Evolutionary conservation across 2,888 invertebrate species (phyloP), one percentile per base, ranked within the genome.

Genomic region (Tiliacea citrago): DNA sequence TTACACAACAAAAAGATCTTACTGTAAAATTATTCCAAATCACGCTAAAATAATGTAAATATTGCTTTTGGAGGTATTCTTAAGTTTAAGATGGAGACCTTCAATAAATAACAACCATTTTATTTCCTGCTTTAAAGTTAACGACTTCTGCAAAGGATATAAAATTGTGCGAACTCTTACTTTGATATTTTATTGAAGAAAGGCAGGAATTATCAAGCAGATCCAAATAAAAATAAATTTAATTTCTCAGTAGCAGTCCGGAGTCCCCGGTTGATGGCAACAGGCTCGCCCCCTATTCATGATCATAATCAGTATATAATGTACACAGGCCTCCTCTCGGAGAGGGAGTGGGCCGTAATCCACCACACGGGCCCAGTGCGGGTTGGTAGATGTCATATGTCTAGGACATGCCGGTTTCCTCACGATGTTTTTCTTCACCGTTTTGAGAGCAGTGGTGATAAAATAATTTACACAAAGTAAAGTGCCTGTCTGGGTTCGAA

Each of bases 41-140:
- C 61, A 66, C 12, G 42, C 71, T 62, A 75, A 82, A 70, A 57
- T 58, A 75, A 60, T 69, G 68, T 24, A 70, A 83, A 79, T 75
- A 71, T 73, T 73, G 63, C 68, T 65, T 85, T 75, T 70, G 55
- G 68, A 68, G 62, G 24, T 70, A 42, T 69, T 75, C 53, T 68
- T 53, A 47, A 69, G 70, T 68, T 66, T 75, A 81, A 81, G 65
- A 71, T 67, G 39, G 55, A 24, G 75, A 73, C 62, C 82, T 81
- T 76, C 63, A 58, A 81, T 85, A 82, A 84, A 85, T 82, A 74
- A 81, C 73, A 74, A 63, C 51, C 55, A 65, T 51, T 76, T 74
- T 67, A 75, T 70, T 80, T 83, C 73, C 73, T 86, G 73, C 66
- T 77, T 71, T 47, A 51, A 83, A 81, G 77, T 86, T 73, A 63